Conservation (phyloP, 1,140 invertebrate species). For the Drosophila athabasca region DNA sequence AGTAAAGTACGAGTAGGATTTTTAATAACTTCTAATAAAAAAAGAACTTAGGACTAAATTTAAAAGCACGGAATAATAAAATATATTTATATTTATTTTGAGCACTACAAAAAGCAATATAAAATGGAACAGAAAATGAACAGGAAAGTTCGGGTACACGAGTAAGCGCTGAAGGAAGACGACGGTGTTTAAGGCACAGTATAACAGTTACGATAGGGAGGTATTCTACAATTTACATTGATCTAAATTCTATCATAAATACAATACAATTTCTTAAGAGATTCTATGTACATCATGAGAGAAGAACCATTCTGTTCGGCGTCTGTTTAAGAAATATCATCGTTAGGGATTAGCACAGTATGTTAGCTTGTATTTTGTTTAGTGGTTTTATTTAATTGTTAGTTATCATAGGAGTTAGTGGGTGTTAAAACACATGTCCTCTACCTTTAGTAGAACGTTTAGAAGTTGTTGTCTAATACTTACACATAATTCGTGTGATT, state of each 20-base stretch:
- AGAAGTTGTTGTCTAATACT: conserved; percentile 26
- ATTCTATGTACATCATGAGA: neutral
- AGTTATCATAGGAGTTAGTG: conserved; percentile 10
- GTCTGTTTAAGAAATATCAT: neutral
- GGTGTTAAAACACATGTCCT: conserved; percentile 4
- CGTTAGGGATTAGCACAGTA: conserved; percentile 25
- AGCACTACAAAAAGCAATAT: conserved; percentile 34
- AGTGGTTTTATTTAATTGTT: neutral
- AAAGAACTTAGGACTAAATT: conserved; percentile 8
- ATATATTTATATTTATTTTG: conserved; percentile 36
- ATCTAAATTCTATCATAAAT: conserved; percentile 17
- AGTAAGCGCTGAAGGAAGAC: conserved; percentile 27
- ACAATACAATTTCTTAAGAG: conserved; percentile 50
- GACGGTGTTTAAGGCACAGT: conserved; percentile 31
- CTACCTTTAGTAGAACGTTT: conserved; percentile 3
- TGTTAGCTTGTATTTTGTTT: neutral
- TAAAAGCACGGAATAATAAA: conserved; percentile 10
- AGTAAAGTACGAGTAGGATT: conserved; percentile 20
- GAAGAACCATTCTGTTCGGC: conserved; percentile 12
- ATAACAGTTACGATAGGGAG: conserved; percentile 7
- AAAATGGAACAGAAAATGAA: conserved; percentile 19
- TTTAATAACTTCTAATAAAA: too few relatives aligned
- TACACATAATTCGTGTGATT: conserved; percentile 39
- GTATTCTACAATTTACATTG: conserved; percentile 17
- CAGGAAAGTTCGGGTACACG: conserved; percentile 1